Evolutionary conservation across 2,888 invertebrate species (phyloP).

Genomic region (Agrochola litura): DNA sequence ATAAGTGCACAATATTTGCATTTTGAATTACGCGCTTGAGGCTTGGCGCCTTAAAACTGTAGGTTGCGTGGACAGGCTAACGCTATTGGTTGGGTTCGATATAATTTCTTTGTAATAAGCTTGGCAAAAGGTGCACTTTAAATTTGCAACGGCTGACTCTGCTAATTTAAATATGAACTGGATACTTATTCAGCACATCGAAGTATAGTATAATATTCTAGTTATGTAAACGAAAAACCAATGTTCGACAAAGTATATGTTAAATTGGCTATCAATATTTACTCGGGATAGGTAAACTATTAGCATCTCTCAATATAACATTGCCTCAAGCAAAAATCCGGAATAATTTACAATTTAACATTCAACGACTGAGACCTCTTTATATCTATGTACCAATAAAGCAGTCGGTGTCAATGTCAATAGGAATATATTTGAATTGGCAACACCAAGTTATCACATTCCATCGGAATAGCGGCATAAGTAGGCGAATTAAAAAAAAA

Average conservation of each 20-base stretch:
- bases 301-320: slow-evolving; percentile 46
- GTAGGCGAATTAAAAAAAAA: slow-evolving; percentile 72
- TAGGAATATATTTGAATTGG: slow-evolving; percentile 71
- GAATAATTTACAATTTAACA: slow-evolving; percentile 64
- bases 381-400: slow-evolving; percentile 63
- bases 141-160: slow-evolving; percentile 32
- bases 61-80: slow-evolving; percentile 61
- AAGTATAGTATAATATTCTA: slow-evolving; percentile 16
- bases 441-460: slow-evolving; percentile 71
- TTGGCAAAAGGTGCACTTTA: slow-evolving; percentile 48
- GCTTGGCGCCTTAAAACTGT: slow-evolving; percentile 74
- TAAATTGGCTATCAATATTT: slow-evolving; percentile 57
- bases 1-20: slow-evolving; percentile 89
- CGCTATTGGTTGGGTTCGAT: slow-evolving; percentile 58
- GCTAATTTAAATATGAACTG: slow-evolving; percentile 47
- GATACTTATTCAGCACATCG: slow-evolving; percentile 19
- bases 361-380: slow-evolving; percentile 57
- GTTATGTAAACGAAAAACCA: slow-evolving; percentile 28
- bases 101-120: slow-evolving; percentile 55
- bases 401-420: slow-evolving; percentile 63
- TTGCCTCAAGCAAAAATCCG: slow-evolving; percentile 53
- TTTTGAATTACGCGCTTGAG: slow-evolving; percentile 88
- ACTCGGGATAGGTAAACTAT: slow-evolving; percentile 42
- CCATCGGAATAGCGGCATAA: slow-evolving; percentile 60
- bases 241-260: slow-evolving; percentile 34